These are phyloP conservation scores for Eurystomus gularis DNA, from an alignment of 2,113 vertebrate species.

Conservation along the genomic window DNA sequence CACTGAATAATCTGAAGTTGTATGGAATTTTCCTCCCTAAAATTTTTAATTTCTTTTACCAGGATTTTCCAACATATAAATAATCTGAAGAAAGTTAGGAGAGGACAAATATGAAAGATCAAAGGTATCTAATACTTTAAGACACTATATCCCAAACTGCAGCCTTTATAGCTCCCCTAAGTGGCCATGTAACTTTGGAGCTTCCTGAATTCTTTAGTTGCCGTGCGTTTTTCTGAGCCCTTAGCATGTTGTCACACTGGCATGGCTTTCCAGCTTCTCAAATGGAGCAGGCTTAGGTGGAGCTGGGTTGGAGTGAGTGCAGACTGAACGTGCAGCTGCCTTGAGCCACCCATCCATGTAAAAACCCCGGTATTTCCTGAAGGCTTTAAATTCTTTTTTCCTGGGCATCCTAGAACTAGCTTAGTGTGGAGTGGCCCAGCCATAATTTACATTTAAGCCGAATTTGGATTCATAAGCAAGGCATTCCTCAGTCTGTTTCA, in stretches of 20 bases:
- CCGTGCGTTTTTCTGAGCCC: not conserved
- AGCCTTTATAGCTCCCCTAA: not conserved
- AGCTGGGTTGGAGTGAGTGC: not conserved
- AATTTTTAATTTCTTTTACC: not conserved
- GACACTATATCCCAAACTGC: not conserved
- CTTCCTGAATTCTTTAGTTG: not conserved
- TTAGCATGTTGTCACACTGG: not conserved
- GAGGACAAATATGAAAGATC: not conserved
- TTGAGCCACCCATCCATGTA: not conserved
- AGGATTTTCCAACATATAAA: not conserved
- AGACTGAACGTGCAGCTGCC: not conserved
- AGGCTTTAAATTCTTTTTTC: not conserved
- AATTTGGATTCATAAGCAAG: slow-evolving; percentile 16
- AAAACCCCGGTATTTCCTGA: not conserved
- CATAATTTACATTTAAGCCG: not conserved
- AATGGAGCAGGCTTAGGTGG: not conserved
- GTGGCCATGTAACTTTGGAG: accelerated
- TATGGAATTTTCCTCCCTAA: not conserved
- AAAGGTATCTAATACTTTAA: not conserved
- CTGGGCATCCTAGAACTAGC: not conserved
- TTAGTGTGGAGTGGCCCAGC: not conserved
- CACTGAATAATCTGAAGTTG: not conserved
- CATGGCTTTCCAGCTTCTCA: not conserved
- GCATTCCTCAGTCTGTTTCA: slow-evolving; percentile 51
- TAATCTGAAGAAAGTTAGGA: not conserved